Percentiles rank a stretch among this genome's conserved stretches.
Conservation (phyloP, 2,113 vertebrate genomes). For the Petaurus breviceps region DNA sequence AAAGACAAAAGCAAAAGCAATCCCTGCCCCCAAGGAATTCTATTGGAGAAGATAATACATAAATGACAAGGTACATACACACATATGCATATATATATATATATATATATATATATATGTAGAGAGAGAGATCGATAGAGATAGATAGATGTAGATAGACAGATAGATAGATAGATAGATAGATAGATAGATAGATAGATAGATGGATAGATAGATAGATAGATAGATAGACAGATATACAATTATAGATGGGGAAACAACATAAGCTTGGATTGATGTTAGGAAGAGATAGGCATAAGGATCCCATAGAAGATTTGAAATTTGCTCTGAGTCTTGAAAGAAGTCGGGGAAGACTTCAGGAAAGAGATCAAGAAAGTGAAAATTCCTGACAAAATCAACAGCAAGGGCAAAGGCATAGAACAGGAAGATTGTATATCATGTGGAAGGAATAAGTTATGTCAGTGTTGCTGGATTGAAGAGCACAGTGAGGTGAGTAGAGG, state of each 20-base stretch:
- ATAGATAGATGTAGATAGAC: no score
- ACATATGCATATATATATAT: no score
- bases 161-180: no score
- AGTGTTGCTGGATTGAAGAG: background rate
- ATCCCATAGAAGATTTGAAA: background rate
- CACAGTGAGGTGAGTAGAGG: background rate
- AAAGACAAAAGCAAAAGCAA: background rate
- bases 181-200: no score
- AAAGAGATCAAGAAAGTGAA: background rate
- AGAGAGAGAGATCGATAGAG: no score
- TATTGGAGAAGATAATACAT: background rate
- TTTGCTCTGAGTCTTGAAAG: background rate
- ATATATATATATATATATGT: no score
- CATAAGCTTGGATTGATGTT: background rate
- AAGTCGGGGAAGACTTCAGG: background rate
- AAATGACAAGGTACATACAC: background rate
- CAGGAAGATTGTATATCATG: background rate
- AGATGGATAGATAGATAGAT: no score
- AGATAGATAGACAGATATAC: no score
- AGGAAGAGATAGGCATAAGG: background rate
- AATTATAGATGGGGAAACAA: no score
- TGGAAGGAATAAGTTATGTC: background rate
- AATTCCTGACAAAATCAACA: background rate
- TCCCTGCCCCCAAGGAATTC: background rate
- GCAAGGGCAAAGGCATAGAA: background rate